Percentiles rank a stretch among this genome's conserved stretches.
These are phyloP conservation scores for Beaufortia kweichowensis DNA, from an alignment of 2,113 vertebrate species.

Conservation along the genomic window DNA sequence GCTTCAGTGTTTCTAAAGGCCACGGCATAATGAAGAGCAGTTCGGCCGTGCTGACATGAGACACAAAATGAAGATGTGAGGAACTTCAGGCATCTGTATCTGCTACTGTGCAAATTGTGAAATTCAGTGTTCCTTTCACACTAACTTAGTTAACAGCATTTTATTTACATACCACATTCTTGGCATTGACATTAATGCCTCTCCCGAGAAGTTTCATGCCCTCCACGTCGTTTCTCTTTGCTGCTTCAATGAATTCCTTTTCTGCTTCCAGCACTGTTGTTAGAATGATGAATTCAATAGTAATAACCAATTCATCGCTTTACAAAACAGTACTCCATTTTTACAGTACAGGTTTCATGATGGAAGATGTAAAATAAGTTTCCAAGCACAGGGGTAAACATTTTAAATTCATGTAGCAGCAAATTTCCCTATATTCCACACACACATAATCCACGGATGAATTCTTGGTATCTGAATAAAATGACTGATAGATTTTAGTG, in stretches of 20 bases:
- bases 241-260: constrained; percentile 82
- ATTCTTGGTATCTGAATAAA: not conserved
- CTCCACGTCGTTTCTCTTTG: constrained; percentile 83
- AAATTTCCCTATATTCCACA: not conserved
- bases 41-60: constrained; percentile 76
- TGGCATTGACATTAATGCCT: constrained; percentile 80
- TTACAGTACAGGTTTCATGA: no score
- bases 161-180: constrained; percentile 74
- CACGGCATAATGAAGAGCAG: constrained; percentile 86
- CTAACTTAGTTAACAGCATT: not conserved
- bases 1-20: constrained; percentile 75
- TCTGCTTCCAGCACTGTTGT: constrained; percentile 80
- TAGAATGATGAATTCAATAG: not conserved
- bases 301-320: no score
- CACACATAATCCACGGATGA: not conserved
- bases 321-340: no score
- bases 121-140: not conserved
- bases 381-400: no score
- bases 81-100: not conserved
- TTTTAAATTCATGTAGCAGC: no score
- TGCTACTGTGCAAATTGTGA: not conserved
- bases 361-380: no score
- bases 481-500: not conserved
- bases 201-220: constrained; percentile 76
- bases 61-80: constrained; percentile 1